phyloP scores from a whole-genome alignment of 2,888 invertebrate genomes.

The Epinotia ramella region DNA sequence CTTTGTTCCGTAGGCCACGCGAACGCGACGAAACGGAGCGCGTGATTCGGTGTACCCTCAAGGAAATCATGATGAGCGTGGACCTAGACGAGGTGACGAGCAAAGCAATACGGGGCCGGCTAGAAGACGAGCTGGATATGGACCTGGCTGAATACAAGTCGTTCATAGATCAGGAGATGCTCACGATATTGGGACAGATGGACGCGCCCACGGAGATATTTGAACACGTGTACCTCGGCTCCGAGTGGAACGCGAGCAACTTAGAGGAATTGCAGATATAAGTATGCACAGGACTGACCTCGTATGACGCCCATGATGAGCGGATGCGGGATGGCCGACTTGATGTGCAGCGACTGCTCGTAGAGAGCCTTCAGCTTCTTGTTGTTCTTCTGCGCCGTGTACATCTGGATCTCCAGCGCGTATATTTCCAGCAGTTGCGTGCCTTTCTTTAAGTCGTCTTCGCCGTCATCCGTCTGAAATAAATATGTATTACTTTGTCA shows the following conservation, averaged over 20 bases:
- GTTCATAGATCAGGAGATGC: slow-evolving; percentile 99
- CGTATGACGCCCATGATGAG: slow-evolving; percentile 99
- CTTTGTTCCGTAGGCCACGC: slow-evolving; percentile 85
- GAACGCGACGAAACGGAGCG: slow-evolving; percentile 93
- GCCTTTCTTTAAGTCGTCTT: slow-evolving; percentile 98
- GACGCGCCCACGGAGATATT: slow-evolving; percentile 98
- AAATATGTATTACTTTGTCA: background rate
- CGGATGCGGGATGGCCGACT: slow-evolving; percentile 99
- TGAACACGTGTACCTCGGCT: slow-evolving; percentile 98
- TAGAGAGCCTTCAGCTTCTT: slow-evolving; percentile 98
- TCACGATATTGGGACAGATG: slow-evolving; percentile 99
- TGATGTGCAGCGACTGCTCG: slow-evolving; percentile 99
- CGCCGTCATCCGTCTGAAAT: slow-evolving; percentile 96
- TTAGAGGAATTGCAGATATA: slow-evolving; percentile 98
- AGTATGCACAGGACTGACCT: slow-evolving; percentile 83
- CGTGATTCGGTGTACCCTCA: slow-evolving; percentile 94
- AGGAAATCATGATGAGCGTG: slow-evolving; percentile 99
- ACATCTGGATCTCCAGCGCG: slow-evolving; percentile 99
- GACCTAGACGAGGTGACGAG: slow-evolving; percentile 98
- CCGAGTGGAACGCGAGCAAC: slow-evolving; percentile 99
- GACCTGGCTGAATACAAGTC: slow-evolving; percentile 96
- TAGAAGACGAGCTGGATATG: slow-evolving; percentile 96
- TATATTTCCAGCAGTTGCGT: slow-evolving; percentile 99
- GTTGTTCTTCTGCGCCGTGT: slow-evolving; percentile 99
- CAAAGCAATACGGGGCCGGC: slow-evolving; percentile 94